Percentiles rank a stretch among this genome's conserved stretches.
phyloP scores from a whole-genome alignment of 2,113 vertebrate genomes.

The Crotalus viridis region DNA sequence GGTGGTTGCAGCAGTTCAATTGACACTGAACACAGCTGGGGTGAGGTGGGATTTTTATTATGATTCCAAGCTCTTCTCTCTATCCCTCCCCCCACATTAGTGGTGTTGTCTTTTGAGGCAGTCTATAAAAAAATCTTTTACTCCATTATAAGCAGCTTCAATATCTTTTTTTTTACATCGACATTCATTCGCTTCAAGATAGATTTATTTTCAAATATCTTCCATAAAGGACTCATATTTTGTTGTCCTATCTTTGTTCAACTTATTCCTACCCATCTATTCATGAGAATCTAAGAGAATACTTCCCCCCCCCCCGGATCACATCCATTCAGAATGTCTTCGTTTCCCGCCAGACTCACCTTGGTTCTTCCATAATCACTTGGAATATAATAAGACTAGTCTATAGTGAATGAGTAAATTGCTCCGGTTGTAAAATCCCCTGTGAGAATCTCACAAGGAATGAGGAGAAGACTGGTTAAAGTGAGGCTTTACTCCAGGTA shows the following conservation, averaged over 20 bases:
- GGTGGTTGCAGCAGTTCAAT: neutral
- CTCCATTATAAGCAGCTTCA: neutral
- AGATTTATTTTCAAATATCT: neutral
- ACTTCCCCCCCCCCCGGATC: accelerated
- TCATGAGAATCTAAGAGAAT: neutral
- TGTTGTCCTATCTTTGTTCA: neutral
- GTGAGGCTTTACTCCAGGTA: too few relatives aligned
- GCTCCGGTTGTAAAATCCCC: too few relatives aligned
- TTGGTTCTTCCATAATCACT: neutral
- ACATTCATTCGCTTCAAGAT: neutral
- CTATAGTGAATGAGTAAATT: too few relatives aligned
- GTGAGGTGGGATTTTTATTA: neutral
- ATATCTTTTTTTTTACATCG: neutral
- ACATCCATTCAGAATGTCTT: neutral
- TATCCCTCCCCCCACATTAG: neutral
- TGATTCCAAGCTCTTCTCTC: neutral
- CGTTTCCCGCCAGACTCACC: neutral
- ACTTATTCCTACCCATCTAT: neutral
- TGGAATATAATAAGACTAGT: neutral
- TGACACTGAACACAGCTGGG: neutral
- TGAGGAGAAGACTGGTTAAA: too few relatives aligned
- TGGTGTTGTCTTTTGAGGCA: neutral
- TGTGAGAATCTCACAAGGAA: too few relatives aligned
- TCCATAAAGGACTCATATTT: neutral
- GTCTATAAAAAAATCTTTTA: neutral